Percentiles rank a stretch among this genome's conserved stretches.
These are phyloP conservation scores for Nothobranchius furzeri DNA, from an alignment of 2,113 vertebrate species.

Conservation along the genomic window DNA sequence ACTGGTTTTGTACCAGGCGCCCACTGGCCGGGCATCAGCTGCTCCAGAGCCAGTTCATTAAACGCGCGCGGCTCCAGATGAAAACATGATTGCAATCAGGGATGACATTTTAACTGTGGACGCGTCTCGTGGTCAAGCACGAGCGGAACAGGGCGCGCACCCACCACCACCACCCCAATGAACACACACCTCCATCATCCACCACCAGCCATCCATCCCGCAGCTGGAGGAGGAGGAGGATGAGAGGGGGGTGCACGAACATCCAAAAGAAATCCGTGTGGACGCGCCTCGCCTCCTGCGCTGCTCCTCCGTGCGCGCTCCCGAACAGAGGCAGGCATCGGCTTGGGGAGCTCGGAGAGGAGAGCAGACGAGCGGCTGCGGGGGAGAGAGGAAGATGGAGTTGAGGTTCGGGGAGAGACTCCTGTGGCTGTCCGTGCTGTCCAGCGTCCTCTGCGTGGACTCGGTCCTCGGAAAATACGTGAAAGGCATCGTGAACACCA, in stretches of 20 bases:
- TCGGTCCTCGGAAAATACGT: constrained; percentile 79
- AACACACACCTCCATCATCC: constrained; percentile 7
- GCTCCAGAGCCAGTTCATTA: constrained; percentile 39
- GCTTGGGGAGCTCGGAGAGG: constrained; percentile 39
- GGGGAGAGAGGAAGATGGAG: constrained; percentile 77
- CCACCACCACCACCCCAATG: neutral
- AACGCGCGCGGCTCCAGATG: constrained; percentile 51
- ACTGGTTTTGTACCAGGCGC: constrained; percentile 8
- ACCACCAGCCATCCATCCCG: constrained; percentile 12
- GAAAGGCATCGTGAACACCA: constrained; percentile 80
- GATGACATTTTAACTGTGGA: constrained; percentile 39
- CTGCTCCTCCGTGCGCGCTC: constrained; percentile 46
- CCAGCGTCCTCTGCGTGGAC: constrained; percentile 70
- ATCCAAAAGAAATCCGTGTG: constrained; percentile 34
- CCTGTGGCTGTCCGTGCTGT: constrained; percentile 72
- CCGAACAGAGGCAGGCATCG: constrained; percentile 22
- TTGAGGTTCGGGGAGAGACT: constrained; percentile 73
- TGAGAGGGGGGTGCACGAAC: constrained; percentile 20
- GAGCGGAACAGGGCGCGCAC: constrained; percentile 61
- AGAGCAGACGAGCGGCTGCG: constrained; percentile 56
- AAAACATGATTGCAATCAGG: constrained; percentile 53
- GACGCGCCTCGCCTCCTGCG: constrained; percentile 47
- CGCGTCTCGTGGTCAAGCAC: constrained; percentile 68
- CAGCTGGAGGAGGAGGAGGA: constrained; percentile 38
- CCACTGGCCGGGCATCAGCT: constrained; percentile 18